Evolutionary conservation across 2,113 vertebrate genomes (phyloP).

Genomic region (Xyrauchen texanus): DNA sequence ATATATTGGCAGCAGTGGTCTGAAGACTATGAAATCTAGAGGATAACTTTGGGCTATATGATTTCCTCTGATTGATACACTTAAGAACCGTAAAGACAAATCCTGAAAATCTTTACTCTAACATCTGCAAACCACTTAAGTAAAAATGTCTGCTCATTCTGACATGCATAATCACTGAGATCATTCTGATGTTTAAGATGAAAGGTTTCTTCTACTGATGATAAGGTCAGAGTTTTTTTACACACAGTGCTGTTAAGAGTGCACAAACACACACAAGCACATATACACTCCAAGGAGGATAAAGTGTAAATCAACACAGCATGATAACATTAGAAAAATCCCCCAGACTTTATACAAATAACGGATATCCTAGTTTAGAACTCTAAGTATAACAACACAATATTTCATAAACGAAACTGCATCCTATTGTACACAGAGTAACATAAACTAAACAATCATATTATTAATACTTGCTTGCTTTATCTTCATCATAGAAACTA

Average conservation of each 20-base stretch:
- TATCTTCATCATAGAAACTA: no score
- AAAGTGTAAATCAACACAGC: not conserved
- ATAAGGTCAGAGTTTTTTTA: not conserved
- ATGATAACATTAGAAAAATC: slow-evolving; percentile 21
- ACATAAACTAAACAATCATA: no score
- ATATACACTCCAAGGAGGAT: no score
- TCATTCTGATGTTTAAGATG: not conserved
- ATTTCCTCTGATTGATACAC: slow-evolving; percentile 4
- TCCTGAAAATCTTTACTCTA: not conserved
- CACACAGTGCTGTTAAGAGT: no score
- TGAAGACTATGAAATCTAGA: slow-evolving; percentile 28
- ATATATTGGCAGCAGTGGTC: slow-evolving; percentile 14
- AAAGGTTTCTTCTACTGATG: slow-evolving; percentile 3
- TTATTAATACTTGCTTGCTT: no score
- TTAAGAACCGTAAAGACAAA: not conserved
- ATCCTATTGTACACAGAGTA: not conserved
- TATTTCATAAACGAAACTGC: slow-evolving; percentile 1
- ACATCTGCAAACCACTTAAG: not conserved
- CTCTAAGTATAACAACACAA: not conserved
- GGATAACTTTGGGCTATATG: slow-evolving; percentile 9
- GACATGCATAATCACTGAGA: not conserved
- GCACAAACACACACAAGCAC: not conserved
- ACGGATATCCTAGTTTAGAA: slow-evolving; percentile 6
- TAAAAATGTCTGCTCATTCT: not conserved
- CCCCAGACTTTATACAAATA: not conserved